Percentiles rank a stretch among this genome's conserved stretches.
phyloP scores from a whole-genome alignment of 2,888 invertebrate genomes.

The Cheilosia soror region DNA sequence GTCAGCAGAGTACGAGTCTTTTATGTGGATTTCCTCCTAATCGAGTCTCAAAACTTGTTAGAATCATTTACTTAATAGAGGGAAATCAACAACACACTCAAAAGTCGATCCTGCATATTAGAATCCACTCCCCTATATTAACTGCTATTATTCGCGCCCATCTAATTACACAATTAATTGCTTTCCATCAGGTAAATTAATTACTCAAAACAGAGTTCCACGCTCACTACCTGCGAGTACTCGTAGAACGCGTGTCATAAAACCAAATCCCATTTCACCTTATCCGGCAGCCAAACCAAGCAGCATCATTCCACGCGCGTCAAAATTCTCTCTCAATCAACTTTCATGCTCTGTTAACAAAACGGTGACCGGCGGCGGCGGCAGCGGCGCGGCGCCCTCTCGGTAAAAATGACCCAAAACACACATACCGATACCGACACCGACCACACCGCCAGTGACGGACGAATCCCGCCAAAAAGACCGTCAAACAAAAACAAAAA shows the following conservation, averaged over 20 bases:
- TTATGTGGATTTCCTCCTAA: too few species aligned
- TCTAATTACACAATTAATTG: constrained; percentile 43
- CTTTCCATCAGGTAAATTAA: constrained; percentile 49
- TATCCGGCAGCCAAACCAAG: background rate
- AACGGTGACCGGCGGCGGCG: constrained; percentile 14
- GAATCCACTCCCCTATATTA: background rate
- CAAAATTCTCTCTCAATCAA: constrained; percentile 34
- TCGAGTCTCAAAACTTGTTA: too few species aligned
- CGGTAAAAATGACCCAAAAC: constrained; percentile 47
- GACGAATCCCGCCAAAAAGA: background rate
- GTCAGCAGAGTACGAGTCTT: too few species aligned
- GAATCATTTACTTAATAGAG: too few species aligned
- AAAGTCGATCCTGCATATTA: too few species aligned
- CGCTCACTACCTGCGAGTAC: background rate
- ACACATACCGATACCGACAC: constrained; percentile 19
- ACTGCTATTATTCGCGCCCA: background rate
- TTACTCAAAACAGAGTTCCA: constrained; percentile 33
- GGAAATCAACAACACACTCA: too few species aligned
- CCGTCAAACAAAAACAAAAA: background rate
- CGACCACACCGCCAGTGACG: background rate
- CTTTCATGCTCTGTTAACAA: constrained; percentile 61
- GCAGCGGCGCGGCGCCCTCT: background rate
- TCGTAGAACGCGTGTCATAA: constrained; percentile 37
- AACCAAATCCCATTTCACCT: constrained; percentile 42
- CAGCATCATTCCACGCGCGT: constrained; percentile 4